Conservation (phyloP, 2,888 invertebrate species). For the Rhamphomyia laevipes region DNA sequence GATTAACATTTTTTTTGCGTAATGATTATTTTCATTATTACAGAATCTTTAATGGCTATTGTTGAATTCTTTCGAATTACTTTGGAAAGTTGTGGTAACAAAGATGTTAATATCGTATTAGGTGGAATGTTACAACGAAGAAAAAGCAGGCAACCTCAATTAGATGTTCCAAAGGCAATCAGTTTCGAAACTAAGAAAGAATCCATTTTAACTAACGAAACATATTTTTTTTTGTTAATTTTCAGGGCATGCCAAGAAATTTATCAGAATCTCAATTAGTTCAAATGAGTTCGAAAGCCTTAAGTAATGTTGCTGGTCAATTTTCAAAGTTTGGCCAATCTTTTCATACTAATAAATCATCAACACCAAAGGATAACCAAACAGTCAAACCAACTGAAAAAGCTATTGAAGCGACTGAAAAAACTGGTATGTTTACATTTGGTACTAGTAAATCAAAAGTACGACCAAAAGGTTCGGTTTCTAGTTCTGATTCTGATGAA, state of each 20-base stretch:
- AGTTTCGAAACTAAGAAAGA: constrained; percentile 29
- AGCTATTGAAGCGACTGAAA: constrained; percentile 23
- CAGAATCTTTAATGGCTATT: constrained; percentile 82
- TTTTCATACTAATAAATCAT: constrained; percentile 38
- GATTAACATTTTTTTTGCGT: background rate
- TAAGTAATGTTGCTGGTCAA: constrained; percentile 76
- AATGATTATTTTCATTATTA: constrained; percentile 20
- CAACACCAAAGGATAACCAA: constrained; percentile 12
- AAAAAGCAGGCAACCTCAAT: constrained; percentile 43
- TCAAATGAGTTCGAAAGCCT: constrained; percentile 71
- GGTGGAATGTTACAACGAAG: constrained; percentile 58
- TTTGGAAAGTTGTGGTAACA: constrained; percentile 56
- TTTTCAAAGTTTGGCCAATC: constrained; percentile 63
- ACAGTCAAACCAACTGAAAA: constrained; percentile 27
- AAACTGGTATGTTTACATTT: constrained; percentile 27
- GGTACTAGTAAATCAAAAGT: constrained; percentile 16
- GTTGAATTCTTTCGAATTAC: constrained; percentile 78
- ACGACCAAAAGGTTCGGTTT: constrained; percentile 26
- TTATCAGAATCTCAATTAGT: constrained; percentile 82
- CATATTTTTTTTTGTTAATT: background rate
- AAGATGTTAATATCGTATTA: constrained; percentile 52
- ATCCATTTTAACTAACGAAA: background rate
- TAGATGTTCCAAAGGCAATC: constrained; percentile 37
- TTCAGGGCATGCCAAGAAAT: constrained; percentile 48
- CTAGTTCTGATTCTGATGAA: constrained; percentile 50